These are phyloP conservation scores for Artibeus jamaicensis DNA, from an alignment of 2,797 vertebrate genomes.

Conservation along the genomic window DNA sequence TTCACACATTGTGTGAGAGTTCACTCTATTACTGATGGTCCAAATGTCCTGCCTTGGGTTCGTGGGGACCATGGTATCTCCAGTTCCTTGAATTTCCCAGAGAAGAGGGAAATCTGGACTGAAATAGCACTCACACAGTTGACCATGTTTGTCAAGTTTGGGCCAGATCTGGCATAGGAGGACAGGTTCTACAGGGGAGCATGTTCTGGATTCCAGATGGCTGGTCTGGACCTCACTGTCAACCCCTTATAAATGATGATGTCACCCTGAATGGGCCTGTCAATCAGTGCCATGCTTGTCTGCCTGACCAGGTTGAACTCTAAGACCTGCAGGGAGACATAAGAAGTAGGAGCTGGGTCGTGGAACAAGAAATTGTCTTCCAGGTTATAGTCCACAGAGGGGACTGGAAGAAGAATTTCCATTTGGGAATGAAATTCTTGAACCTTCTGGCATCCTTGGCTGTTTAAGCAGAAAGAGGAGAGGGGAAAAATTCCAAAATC, in stretches of 20 bases:
- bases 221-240: slow-evolving; percentile 56
- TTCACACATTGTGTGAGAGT: slow-evolving; percentile 40
- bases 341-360: neutral
- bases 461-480: neutral
- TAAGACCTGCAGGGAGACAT: neutral
- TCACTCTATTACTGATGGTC: slow-evolving; percentile 44
- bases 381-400: neutral
- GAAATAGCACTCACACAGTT: slow-evolving; percentile 43
- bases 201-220: slow-evolving; percentile 62
- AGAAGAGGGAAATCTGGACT: slow-evolving; percentile 33
- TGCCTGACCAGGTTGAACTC: slow-evolving; percentile 13
- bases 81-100: slow-evolving; percentile 59
- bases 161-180: slow-evolving; percentile 49
- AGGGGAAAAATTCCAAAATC: neutral
- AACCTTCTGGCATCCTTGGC: neutral
- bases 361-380: neutral
- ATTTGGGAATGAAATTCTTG: slow-evolving; percentile 28
- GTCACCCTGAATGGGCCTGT: slow-evolving; percentile 27
- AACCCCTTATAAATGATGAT: slow-evolving; percentile 55
- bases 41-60: slow-evolving; percentile 55
- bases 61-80: slow-evolving; percentile 33
- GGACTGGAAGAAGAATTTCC: neutral
- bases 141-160: slow-evolving; percentile 52
- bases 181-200: slow-evolving; percentile 2
- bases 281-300: slow-evolving; percentile 11